Base-by-base conservation (phyloP, 2,113 vertebrate species). In the Delphinapterus leucas region DNA sequence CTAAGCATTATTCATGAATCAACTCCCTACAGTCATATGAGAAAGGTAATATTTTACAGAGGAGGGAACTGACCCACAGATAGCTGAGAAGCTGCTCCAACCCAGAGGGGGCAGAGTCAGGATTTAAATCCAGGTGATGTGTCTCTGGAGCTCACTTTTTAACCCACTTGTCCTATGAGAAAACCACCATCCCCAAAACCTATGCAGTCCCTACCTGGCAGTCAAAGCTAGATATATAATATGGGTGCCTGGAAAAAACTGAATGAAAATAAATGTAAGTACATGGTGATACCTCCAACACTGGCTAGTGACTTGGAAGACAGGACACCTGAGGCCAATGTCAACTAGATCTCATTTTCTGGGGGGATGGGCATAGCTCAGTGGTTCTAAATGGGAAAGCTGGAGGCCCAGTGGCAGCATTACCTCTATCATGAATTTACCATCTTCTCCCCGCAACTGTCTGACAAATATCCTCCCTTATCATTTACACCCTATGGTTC, bases 331-430 rank as follows among this genome's bases (percentile, higher is more conserved):
- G 23, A 89, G 18, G 5, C 8, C 38, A 31, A 26, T 3, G 0
- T 2, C 38, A 58, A 31, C 14, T 23, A 15, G 15, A 13, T 67
- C 10, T 31, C 4, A 5, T 12, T 6, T 71, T 1, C 23, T 33
- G 8, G 17, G 36, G 81, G 9, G 5, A n/a, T 11, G 21, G 21
- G 21, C 2, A 15, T 49, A 49, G 47, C 2, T 44, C 11, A 14
- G 3, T 17, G 33, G 15, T 2, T 15, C 44, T 44, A 15, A 26
- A 9, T 1, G 1, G 28, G 36, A 74, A 55, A 21, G 33, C 3
- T 3, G 20, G 12, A 33, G 15, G 5, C 6, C 0, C 21, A 5
- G 14, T 23, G 13, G 26, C 1, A 38, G 2, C 8, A 33, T 17
- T 14, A 31, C 1, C 5, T 82, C 17, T 28, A 5, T 26, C 0